Conservation (phyloP, 2,797 vertebrate species). For the Cetoscarus ocellatus region DNA sequence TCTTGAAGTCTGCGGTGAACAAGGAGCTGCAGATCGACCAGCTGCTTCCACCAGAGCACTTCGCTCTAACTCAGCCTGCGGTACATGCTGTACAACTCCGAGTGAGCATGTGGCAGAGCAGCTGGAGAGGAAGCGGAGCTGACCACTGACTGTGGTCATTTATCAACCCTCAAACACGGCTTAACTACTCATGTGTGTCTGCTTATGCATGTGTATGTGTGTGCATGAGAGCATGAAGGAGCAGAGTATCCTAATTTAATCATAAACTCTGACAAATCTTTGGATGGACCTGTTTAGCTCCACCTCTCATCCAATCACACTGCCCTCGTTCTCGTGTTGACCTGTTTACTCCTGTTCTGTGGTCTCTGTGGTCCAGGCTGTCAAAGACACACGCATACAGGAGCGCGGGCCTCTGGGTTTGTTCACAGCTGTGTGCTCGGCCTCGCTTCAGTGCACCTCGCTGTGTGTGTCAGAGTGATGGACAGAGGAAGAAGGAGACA, state of each 20-base stretch:
- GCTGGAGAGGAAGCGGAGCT: slow-evolving; percentile 45
- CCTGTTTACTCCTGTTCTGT: slow-evolving; percentile 59
- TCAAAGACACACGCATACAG: slow-evolving; percentile 4
- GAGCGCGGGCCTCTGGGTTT: slow-evolving; percentile 38
- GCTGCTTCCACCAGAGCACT: slow-evolving; percentile 10
- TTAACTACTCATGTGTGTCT: slow-evolving; percentile 27
- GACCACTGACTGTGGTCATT: slow-evolving; percentile 47
- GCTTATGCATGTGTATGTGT: slow-evolving; percentile 15
- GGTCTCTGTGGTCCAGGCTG: slow-evolving; percentile 41
- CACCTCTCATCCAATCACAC: background rate
- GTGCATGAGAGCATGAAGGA: slow-evolving; percentile 1
- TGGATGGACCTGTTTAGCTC: slow-evolving; percentile 17
- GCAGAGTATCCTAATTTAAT: slow-evolving; percentile 41
- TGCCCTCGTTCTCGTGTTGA: slow-evolving; percentile 43
- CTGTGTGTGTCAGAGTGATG: slow-evolving; percentile 50
- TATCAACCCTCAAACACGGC: slow-evolving; percentile 40
- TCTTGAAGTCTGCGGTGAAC: background rate
- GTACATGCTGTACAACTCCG: slow-evolving; percentile 20
- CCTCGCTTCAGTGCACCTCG: slow-evolving; percentile 53
- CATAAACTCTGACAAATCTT: slow-evolving; percentile 12
- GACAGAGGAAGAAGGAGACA: slow-evolving; percentile 15
- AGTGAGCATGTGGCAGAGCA: slow-evolving; percentile 56
- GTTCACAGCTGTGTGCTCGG: slow-evolving; percentile 68
- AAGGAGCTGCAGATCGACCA: background rate
- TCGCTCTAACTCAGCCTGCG: slow-evolving; percentile 3